Evolutionary conservation across 2,113 vertebrate species (phyloP).

Genomic region (Ciconia boyciana): DNA sequence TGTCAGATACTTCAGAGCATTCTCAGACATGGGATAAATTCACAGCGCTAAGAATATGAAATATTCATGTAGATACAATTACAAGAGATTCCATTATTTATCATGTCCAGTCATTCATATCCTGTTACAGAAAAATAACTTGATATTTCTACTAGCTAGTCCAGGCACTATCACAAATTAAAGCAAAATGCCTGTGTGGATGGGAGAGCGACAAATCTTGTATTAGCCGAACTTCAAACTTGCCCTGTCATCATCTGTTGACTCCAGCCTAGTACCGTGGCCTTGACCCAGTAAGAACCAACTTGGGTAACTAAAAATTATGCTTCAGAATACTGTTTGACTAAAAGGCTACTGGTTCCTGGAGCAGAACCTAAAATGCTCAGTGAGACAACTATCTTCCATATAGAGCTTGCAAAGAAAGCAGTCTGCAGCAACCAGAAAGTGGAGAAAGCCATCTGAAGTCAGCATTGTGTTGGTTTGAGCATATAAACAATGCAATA

Average conservation of each 20-base stretch:
- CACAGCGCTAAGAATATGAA: background rate
- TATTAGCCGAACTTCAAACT: background rate
- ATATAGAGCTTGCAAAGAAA: background rate
- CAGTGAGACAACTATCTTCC: background rate
- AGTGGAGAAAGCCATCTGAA: background rate
- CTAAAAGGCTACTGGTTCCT: background rate
- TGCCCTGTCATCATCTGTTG: background rate
- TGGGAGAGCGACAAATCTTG: background rate
- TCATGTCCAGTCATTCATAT: background rate
- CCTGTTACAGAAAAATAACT: background rate
- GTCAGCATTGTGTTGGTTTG: background rate
- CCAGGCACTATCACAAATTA: background rate
- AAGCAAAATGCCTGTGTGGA: background rate
- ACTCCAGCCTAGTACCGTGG: background rate
- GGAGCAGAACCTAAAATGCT: background rate
- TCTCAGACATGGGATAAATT: background rate
- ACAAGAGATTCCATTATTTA: background rate
- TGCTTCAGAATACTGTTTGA: background rate
- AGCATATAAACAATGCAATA: background rate
- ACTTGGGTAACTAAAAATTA: background rate
- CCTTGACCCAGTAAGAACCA: background rate
- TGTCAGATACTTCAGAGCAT: background rate
- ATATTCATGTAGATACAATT: slow-evolving; percentile 28
- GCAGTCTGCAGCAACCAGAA: background rate
- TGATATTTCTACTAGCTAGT: background rate